Evolutionary conservation across 2,888 invertebrate species (phyloP), one percentile per base, ranked within the genome.

Genomic region (Stenolophus ochropezus): DNA sequence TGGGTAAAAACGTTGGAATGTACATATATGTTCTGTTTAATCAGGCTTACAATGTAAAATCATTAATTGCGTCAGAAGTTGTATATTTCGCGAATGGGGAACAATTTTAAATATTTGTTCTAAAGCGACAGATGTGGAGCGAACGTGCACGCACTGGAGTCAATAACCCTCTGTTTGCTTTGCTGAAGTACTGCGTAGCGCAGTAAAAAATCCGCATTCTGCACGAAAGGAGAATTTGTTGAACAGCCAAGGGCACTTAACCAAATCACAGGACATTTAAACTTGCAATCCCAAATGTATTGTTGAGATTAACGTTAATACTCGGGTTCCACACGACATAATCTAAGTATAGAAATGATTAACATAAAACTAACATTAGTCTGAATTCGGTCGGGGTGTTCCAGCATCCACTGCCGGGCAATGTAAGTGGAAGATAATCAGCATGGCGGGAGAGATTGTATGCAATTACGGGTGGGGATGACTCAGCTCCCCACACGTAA

Each of bases 301-400:
- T 84, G 83, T 82, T 82, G 83, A 84, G 86, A 86, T 86, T 86
- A 86, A 83, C 82, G 83, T 84, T 86, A 85, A 86, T 86, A 83
- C 86, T 56, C 74, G 83, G 82, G 84, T 83, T 85, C 83, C 84
- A 84, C 84, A 83, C 85, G 83, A 84, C 84, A 83, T 84, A 84
- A 86, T 85, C 84, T 84, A 83, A 85, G 85, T 84, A 84, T 85
- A 84, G 84, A 82, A 84, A 84, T 85, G 86, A 87, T 86, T 87
- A 86, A 86, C 87, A 87, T 87, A 87, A 87, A 87, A 87, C 85
- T 85, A 84, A 86, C 86, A 87, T 87, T 87, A 87, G 86, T 86
- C 84, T 83, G 83, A 85, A 86, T 86, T 84, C 84, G 84, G 73
- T 25, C 76, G 71, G 75, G 75, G 49, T 75, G 56, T 69, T 51